Conservation (phyloP, 2,797 vertebrate genomes). For the Octomys mimax region DNA sequence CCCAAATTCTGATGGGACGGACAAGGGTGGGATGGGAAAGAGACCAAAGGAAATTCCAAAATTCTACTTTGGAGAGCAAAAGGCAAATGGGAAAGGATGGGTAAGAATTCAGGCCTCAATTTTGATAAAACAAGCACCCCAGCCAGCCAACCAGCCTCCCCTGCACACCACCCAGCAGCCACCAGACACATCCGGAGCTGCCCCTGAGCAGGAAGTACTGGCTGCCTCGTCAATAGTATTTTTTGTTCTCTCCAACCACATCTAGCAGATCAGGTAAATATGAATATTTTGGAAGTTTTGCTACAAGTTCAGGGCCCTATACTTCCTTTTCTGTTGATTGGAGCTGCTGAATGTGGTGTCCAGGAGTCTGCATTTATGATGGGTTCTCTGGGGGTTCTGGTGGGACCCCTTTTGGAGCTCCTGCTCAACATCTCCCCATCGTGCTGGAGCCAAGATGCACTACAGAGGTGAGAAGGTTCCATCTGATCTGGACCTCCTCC, state of each 20-base stretch:
- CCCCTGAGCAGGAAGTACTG: neutral
- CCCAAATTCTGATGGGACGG: neutral
- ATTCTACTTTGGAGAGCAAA: neutral
- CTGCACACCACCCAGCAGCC: neutral
- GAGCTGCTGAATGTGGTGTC: neutral
- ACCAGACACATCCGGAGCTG: neutral
- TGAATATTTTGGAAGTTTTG: neutral
- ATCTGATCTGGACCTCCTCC: neutral
- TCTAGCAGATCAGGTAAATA: neutral
- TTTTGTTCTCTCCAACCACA: neutral
- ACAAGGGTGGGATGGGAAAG: neutral
- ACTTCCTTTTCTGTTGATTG: neutral
- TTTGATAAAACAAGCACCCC: neutral
- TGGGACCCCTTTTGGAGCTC: neutral
- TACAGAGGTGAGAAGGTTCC: too few species aligned
- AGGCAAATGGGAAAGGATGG: neutral
- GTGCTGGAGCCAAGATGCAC: too few species aligned
- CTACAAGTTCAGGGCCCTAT: neutral
- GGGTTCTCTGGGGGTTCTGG: neutral
- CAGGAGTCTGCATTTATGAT: neutral
- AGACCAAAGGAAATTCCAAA: fast-evolving
- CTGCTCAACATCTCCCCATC: fast-evolving
- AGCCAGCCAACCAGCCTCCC: too few species aligned
- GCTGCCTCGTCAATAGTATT: too few species aligned
- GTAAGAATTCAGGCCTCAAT: neutral